Percentiles rank a stretch among this genome's conserved stretches.
Evolutionary conservation across 1,140 invertebrate genomes (phyloP).

Genomic region (Mesaphorura yosii): DNA sequence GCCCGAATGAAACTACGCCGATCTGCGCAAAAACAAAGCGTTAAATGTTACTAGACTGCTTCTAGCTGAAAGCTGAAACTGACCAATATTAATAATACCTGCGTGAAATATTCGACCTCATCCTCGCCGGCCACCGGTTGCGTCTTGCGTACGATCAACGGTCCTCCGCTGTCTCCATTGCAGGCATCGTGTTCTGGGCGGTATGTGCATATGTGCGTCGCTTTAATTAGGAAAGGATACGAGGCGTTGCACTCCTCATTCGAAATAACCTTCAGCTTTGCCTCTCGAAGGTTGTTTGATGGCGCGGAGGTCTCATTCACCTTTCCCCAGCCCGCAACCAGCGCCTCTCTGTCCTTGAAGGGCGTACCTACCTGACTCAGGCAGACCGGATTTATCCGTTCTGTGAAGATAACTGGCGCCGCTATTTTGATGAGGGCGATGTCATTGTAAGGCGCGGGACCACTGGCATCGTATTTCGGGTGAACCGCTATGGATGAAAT

Average conservation of each 20-base stretch:
- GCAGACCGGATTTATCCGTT: conserved; percentile 67
- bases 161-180: conserved; percentile 84
- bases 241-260: conserved; percentile 59
- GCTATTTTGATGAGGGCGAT: conserved; percentile 64
- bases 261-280: conserved; percentile 67
- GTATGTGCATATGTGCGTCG: conserved; percentile 44
- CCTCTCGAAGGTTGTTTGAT: conserved; percentile 64
- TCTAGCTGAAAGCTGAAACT: conserved; percentile 4
- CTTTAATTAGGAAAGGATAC: conserved; percentile 70
- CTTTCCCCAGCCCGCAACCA: conserved; percentile 72
- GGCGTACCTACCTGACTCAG: conserved; percentile 52
- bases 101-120: not conserved
- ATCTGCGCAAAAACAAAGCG: conserved; percentile 14
- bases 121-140: not conserved
- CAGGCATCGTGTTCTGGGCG: conserved; percentile 24
- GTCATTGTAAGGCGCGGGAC: conserved; percentile 77
- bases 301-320: conserved; percentile 61
- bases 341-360: conserved; percentile 55
- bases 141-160: conserved; percentile 34
- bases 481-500: conserved; percentile 3
- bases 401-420: conserved; percentile 61
- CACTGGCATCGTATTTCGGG: conserved; percentile 49
- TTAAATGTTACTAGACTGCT: not conserved
- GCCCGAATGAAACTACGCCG: conserved; percentile 37
- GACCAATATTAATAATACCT: not conserved